These are phyloP conservation scores for Mesorhabditis sp. DNA, from an alignment of 2,888 invertebrate species.

Conservation along the genomic window DNA sequence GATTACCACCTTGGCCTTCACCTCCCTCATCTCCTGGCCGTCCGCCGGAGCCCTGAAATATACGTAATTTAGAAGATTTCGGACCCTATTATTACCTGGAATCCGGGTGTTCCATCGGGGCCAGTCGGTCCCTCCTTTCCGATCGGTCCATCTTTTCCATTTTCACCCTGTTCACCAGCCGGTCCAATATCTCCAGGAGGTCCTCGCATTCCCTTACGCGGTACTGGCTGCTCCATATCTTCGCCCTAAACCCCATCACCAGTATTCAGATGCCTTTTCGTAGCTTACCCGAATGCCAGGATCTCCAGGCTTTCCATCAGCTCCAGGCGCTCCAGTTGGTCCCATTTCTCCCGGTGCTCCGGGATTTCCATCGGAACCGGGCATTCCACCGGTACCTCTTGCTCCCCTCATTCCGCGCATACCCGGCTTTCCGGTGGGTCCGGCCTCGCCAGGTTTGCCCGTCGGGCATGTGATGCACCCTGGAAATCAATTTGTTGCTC, in stretches of 20 bases:
- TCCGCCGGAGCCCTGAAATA: constrained; percentile 28
- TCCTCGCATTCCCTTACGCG: constrained; percentile 41
- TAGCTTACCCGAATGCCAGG: not conserved
- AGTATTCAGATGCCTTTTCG: not conserved
- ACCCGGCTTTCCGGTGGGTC: constrained; percentile 40
- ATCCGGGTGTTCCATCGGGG: constrained; percentile 38
- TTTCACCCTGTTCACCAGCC: constrained; percentile 41
- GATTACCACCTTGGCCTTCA: constrained; percentile 26
- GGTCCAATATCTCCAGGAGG: constrained; percentile 40
- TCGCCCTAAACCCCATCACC: constrained; percentile 15
- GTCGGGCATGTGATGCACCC: constrained; percentile 39
- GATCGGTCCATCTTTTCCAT: constrained; percentile 33
- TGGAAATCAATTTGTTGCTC: too few species aligned
- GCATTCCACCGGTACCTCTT: constrained; percentile 29
- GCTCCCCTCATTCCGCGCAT: constrained; percentile 43
- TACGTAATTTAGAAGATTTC: too few species aligned
- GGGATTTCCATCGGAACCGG: constrained; percentile 36
- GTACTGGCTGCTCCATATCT: constrained; percentile 36
- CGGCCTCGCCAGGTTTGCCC: constrained; percentile 34
- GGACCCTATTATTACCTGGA: constrained; percentile 14
- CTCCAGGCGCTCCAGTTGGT: constrained; percentile 33
- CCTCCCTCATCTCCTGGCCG: constrained; percentile 40
- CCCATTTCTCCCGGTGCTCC: constrained; percentile 42
- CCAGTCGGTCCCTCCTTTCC: constrained; percentile 36
- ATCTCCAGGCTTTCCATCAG: constrained; percentile 6